phyloP scores from a whole-genome alignment of 2,797 vertebrate species.

The Sebastes itinus region DNA sequence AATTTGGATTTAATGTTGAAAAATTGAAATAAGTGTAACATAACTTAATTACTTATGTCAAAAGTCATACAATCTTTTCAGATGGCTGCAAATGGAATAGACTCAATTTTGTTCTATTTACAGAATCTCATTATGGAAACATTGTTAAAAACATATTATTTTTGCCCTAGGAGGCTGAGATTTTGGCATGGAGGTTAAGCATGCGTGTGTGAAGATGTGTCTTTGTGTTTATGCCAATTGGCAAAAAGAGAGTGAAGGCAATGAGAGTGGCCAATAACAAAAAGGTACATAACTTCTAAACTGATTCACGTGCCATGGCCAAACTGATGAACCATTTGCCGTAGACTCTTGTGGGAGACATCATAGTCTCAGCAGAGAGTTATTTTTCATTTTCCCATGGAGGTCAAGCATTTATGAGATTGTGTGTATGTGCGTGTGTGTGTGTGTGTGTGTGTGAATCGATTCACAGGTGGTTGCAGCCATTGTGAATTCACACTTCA shows the following conservation, averaged over 20 bases:
- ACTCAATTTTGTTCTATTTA: constrained; percentile 11
- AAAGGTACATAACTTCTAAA: no score
- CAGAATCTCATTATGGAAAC: constrained; percentile 2
- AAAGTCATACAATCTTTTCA: constrained; percentile 30
- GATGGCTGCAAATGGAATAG: constrained; percentile 22
- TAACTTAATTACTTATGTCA: constrained; percentile 38
- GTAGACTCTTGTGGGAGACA: neutral
- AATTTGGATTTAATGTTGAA: constrained; percentile 5
- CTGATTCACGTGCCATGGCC: no score
- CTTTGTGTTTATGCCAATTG: neutral
- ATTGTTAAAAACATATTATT: neutral
- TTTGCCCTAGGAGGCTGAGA: neutral
- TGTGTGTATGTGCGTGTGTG: neutral
- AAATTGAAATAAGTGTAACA: neutral
- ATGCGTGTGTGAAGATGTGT: no score
- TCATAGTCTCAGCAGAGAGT: no score
- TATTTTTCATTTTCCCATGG: neutral
- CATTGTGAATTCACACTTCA: neutral
- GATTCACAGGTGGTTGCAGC: neutral
- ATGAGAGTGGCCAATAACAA: no score
- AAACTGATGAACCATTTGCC: no score
- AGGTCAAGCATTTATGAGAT: neutral
- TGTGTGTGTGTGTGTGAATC: neutral
- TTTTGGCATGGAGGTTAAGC: no score
- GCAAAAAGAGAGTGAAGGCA: neutral